Evolutionary conservation across 2,113 vertebrate species (phyloP).

Genomic region (Toxotes chatareus): DNA sequence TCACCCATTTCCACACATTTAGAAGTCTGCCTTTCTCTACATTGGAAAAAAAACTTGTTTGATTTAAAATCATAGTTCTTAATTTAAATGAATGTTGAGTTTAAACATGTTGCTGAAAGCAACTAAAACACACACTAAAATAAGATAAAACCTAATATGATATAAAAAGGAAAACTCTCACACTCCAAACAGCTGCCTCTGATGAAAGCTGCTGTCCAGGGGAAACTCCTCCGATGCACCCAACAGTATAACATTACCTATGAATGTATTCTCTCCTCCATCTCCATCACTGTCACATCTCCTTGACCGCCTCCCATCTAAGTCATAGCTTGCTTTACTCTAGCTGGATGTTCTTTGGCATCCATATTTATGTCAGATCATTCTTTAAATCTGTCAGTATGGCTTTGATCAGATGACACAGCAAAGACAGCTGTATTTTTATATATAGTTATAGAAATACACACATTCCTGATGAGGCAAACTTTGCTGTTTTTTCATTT

Average conservation of each 20-base stretch:
- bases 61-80: neutral
- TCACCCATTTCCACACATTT: neutral
- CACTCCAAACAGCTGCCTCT: neutral
- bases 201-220: neutral
- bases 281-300: neutral
- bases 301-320: neutral
- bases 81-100: neutral
- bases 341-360: neutral
- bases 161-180: neutral
- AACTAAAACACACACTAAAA: neutral
- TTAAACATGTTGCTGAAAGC: neutral
- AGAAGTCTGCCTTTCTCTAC: neutral
- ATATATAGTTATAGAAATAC: too few relatives aligned
- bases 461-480: neutral
- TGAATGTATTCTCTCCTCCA: neutral
- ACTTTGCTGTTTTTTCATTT: neutral
- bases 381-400: neutral
- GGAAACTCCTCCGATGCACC: neutral
- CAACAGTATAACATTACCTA: neutral
- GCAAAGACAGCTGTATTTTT: neutral
- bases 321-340: neutral
- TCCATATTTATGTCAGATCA: neutral
- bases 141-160: neutral
- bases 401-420: neutral
- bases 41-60: neutral